phyloP scores from a whole-genome alignment of 1,140 invertebrate genomes.

The Diploscapter pachys region DNA sequence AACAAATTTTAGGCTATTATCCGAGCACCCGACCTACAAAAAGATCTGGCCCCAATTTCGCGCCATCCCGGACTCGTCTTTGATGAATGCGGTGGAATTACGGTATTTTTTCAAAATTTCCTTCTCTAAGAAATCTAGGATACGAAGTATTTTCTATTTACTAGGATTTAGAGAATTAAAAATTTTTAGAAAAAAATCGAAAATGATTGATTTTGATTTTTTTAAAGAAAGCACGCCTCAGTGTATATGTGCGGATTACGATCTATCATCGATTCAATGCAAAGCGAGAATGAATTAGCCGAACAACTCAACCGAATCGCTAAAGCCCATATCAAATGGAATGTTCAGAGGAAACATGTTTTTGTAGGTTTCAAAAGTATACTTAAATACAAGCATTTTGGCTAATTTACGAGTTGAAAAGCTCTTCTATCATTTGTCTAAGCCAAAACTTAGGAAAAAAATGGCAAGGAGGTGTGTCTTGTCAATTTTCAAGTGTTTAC shows the following conservation, averaged over 20 bases:
- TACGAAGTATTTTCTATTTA: too few species aligned
- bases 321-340: slow-evolving; percentile 49
- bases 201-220: not conserved
- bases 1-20: slow-evolving; percentile 42
- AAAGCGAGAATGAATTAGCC: slow-evolving; percentile 40
- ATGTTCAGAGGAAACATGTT: slow-evolving; percentile 47
- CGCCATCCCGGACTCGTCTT: slow-evolving; percentile 47
- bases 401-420: too few species aligned
- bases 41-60: slow-evolving; percentile 52
- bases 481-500: too few species aligned
- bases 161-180: too few species aligned
- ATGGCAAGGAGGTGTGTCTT: too few species aligned
- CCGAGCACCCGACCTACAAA: slow-evolving; percentile 51
- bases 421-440: too few species aligned
- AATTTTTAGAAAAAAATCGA: too few species aligned
- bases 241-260: slow-evolving; percentile 46
- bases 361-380: slow-evolving; percentile 32
- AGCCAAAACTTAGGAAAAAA: too few species aligned
- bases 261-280: slow-evolving; percentile 47
- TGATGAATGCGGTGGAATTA: slow-evolving; percentile 49
- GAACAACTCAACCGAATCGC: slow-evolving; percentile 43
- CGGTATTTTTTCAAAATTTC: slow-evolving; percentile 10
- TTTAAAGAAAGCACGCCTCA: slow-evolving; percentile 27
- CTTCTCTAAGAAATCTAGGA: not conserved
- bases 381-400: not conserved